Base-by-base conservation (phyloP, 2,113 vertebrate genomes). In the Rostratula benghalensis region DNA sequence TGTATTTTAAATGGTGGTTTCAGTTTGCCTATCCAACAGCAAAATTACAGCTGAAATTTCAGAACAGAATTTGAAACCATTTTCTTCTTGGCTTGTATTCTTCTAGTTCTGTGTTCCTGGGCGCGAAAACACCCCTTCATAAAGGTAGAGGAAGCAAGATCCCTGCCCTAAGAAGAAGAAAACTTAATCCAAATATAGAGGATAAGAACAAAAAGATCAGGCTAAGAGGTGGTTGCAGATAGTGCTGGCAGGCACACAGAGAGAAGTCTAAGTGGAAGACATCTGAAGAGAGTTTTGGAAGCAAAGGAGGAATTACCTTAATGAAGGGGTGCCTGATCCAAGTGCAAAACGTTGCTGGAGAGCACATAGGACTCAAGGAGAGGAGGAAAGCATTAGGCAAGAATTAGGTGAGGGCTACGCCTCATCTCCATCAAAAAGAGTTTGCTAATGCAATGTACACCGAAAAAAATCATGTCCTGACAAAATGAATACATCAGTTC, bases 201-300 rank as follows among this genome's bases (percentile, higher is more conserved):
- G 12, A 51, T 13, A 63, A 70, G 37, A 89, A 86, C 51, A 84
- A 80, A 93, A 89, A 81, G 68, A 77, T 81, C 48, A 45, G 48
- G 67, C 7, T 60, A 83, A 77, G 64, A 76, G 37, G 53, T 76
- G 45, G 30, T 84, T 80, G 37, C 63, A 86, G 59, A 46, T 83
- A n/a, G 63, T 39, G 79, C 79, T 10, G 1, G 51, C 43, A 64
- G 79, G 56, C 60, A 94, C 23, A 75, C 17, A 0, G 1, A 19
- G 33, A 1, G 7, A 57, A 85, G 15, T 64, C 45, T 67, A 54
- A 68, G 30, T 50, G 82, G 43, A 86, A 87, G 43, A 79, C 9
- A 78, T 87, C 50, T 71, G 74, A 78, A 89, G 46, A 69, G 28
- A 83, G 23, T 70, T 89, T 94, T 81, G 83, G 93, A 95, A 92